A percentile compares a stretch with the other conserved stretches of the same genome.
Conservation (phyloP, 2,888 invertebrate genomes). For the Gnatocerus cornutus region DNA sequence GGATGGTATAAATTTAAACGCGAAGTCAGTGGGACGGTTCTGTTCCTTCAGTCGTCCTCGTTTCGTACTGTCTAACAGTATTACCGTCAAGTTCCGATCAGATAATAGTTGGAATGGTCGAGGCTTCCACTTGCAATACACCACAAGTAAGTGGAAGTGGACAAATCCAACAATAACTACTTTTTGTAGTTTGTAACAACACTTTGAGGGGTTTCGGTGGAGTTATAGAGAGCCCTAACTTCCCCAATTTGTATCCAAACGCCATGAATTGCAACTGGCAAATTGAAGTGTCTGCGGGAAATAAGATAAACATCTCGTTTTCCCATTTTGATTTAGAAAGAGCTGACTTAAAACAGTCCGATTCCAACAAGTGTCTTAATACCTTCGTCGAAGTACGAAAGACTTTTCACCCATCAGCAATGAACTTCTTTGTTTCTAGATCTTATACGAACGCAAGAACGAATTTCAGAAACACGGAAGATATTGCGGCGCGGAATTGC, state of each 20-base stretch:
- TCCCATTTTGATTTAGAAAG: conserved; percentile 81
- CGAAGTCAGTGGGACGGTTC: conserved; percentile 76
- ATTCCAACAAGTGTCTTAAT: conserved; percentile 63
- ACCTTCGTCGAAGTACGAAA: conserved; percentile 76
- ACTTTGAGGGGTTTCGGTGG: conserved; percentile 80
- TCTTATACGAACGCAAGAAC: conserved; percentile 67
- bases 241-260: conserved; percentile 79
- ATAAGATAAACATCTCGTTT: conserved; percentile 86
- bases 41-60: conserved; percentile 73
- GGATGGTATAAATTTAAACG: conserved; percentile 77
- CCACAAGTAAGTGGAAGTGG: conserved; percentile 72
- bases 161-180: conserved; percentile 5
- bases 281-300: conserved; percentile 83
- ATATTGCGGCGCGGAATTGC: conserved; percentile 72
- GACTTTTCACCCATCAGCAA: no score
- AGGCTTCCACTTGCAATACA: conserved; percentile 87
- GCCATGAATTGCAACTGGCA: conserved; percentile 84
- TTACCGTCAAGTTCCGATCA: conserved; percentile 82
- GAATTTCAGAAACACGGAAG: conserved; percentile 68
- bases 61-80: conserved; percentile 76
- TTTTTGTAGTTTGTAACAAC: conserved; percentile 76
- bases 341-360: conserved; percentile 11
- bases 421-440: no score
- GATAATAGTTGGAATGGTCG: conserved; percentile 78
- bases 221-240: conserved; percentile 90